A percentile compares a stretch with the other conserved stretches of the same genome.
Conservation (phyloP, 2,113 vertebrate species). For the Calyptommatus sinebrachiatus region DNA sequence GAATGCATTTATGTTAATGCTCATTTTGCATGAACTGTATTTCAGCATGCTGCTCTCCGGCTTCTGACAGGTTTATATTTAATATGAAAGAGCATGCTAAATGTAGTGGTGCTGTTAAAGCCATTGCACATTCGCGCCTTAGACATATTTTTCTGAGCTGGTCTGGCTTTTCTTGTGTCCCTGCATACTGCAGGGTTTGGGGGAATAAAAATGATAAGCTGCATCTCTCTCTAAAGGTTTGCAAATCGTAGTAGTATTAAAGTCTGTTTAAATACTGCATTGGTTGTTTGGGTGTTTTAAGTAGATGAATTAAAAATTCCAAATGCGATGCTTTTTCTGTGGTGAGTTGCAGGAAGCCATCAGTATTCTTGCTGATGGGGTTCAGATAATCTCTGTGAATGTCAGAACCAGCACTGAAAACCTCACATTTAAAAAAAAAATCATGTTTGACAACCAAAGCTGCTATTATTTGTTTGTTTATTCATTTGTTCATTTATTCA, state of each 20-base stretch:
- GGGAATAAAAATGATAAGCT: not conserved
- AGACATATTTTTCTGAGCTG: not conserved
- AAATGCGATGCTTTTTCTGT: no score
- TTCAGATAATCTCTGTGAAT: no score
- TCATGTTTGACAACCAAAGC: no score
- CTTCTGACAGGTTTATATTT: not conserved
- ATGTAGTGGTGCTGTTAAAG: not conserved
- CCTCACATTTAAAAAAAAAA: no score
- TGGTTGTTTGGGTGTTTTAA: not conserved
- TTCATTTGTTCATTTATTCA: no score
- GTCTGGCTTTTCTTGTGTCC: not conserved
- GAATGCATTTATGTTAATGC: not conserved
- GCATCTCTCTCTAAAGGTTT: not conserved
- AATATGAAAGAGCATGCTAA: not conserved
- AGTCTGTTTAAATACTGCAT: not conserved
- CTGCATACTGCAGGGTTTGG: not conserved
- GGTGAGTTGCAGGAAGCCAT: no score
- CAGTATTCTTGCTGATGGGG: no score
- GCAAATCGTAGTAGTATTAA: not conserved
- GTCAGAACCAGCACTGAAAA: no score
- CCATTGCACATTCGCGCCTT: not conserved
- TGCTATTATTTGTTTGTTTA: no score
- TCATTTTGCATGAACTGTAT: not conserved
- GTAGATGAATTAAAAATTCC: no score
- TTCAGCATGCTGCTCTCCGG: not conserved